A percentile compares a stretch with the other conserved stretches of the same genome.
Evolutionary conservation across 2,888 invertebrate genomes (phyloP).

Genomic region (Rapana venosa): DNA sequence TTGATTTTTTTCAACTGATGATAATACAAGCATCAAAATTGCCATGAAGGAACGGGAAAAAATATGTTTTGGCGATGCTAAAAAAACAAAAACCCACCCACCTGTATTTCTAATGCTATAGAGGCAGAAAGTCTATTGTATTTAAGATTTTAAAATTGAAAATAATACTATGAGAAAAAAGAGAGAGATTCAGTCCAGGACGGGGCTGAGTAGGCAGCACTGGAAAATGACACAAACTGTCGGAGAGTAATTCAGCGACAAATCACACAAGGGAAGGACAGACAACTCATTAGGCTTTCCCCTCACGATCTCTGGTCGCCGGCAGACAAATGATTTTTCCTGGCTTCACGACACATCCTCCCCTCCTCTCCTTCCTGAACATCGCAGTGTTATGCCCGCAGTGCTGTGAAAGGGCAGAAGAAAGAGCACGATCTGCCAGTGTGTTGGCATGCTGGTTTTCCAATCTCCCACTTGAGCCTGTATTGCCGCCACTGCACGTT

Average conservation of each 20-base stretch:
- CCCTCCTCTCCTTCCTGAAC: too few relatives aligned
- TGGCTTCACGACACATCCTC: constrained; percentile 10
- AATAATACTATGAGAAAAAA: too few relatives aligned
- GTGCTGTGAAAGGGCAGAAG: not conserved
- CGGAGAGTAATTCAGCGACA: constrained; percentile 2
- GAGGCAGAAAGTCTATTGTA: too few relatives aligned
- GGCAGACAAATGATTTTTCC: constrained; percentile 30
- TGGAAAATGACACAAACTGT: not conserved
- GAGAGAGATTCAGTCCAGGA: not conserved
- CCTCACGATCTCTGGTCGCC: constrained; percentile 24
- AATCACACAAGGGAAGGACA: constrained; percentile 21
- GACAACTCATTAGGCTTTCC: constrained; percentile 19
- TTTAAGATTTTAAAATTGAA: too few relatives aligned
- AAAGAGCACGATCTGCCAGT: not conserved
- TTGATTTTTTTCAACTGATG: too few relatives aligned
- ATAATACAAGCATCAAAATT: too few relatives aligned
- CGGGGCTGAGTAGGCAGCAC: not conserved
- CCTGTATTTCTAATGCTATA: too few relatives aligned
- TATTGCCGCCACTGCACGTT: too few relatives aligned
- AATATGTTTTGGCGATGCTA: too few relatives aligned
- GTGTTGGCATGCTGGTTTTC: too few relatives aligned
- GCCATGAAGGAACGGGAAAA: too few relatives aligned
- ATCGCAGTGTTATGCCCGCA: not conserved
- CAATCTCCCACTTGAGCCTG: not conserved
- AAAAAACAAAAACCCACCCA: too few relatives aligned